phyloP scores from a whole-genome alignment of 37 sponge, comb jelly and placozoan genomes.

The Ianthella basta region DNA sequence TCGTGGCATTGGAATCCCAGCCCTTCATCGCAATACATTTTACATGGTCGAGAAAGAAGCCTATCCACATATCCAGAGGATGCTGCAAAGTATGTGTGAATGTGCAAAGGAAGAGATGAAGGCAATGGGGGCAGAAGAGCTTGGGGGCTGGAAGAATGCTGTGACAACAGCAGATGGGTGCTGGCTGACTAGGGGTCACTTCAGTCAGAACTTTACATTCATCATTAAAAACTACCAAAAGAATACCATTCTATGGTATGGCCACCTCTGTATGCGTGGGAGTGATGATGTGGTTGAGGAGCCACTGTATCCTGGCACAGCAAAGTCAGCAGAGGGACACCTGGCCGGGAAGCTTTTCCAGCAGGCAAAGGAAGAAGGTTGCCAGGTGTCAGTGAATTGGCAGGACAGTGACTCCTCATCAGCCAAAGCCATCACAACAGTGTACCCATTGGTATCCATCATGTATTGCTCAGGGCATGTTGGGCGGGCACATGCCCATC shows the following conservation, averaged over 20 bases:
- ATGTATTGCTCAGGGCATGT: constrained; percentile 44
- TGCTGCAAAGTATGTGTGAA: constrained; percentile 35
- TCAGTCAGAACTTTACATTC: constrained; percentile 27
- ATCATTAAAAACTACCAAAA: constrained; percentile 18
- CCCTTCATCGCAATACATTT: background rate
- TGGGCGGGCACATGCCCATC: constrained; percentile 15
- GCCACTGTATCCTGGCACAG: constrained; percentile 36
- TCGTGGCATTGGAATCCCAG: background rate
- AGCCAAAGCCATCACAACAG: constrained; percentile 7
- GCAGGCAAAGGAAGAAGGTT: constrained; percentile 33
- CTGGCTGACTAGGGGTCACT: constrained; percentile 6
- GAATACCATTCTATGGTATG: too few species aligned
- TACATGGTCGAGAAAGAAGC: background rate
- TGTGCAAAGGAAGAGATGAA: constrained; percentile 50
- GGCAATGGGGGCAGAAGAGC: background rate
- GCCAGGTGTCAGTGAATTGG: constrained; percentile 37
- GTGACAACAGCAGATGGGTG: constrained; percentile 42
- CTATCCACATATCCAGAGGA: constrained; percentile 10
- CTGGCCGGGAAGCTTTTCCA: constrained; percentile 24
- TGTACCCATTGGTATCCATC: background rate
- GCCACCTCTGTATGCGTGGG: too few species aligned
- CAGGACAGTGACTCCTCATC: constrained; percentile 48
- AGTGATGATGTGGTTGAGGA: constrained; percentile 28
- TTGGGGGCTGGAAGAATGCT: constrained; percentile 39
- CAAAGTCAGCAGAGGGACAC: constrained; percentile 47